A percentile compares a stretch with the other conserved stretches of the same genome.
phyloP scores from a whole-genome alignment of 2,113 vertebrate species.

The Nannospalax galili region DNA sequence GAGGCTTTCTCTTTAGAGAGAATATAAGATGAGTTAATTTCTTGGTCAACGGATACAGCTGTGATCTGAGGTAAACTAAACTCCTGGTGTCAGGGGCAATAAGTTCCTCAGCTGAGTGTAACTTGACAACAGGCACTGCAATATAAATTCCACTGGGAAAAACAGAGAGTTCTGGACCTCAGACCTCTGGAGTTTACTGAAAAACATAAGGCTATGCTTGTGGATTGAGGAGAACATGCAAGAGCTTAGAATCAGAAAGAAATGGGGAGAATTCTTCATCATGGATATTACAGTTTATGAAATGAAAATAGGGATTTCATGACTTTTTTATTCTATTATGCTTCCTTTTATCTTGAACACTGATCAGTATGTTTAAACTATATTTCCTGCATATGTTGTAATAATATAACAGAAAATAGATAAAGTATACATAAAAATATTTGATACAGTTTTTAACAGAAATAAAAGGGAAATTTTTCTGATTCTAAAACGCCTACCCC shows the following conservation, averaged over 20 bases:
- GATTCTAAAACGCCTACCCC: neutral
- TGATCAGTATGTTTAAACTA: neutral
- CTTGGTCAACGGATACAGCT: neutral
- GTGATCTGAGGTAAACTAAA: neutral
- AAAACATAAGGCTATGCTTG: neutral
- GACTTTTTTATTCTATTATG: neutral
- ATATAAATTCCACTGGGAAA: neutral
- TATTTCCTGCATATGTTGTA: neutral
- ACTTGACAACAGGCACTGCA: neutral
- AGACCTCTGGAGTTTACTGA: neutral
- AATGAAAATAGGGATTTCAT: neutral
- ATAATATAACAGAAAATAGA: neutral
- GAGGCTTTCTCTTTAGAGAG: neutral
- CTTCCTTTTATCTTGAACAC: neutral
- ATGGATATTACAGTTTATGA: neutral
- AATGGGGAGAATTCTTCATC: neutral
- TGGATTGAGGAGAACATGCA: neutral
- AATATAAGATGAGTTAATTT: neutral
- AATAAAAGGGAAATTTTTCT: neutral
- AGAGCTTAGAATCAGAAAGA: neutral
- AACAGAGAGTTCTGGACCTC: neutral
- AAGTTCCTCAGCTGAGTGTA: neutral
- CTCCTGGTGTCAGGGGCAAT: neutral
- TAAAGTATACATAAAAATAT: neutral
- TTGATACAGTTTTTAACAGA: neutral